phyloP scores from a whole-genome alignment of 2,888 invertebrate genomes.

The Scotopteryx bipunctaria region DNA sequence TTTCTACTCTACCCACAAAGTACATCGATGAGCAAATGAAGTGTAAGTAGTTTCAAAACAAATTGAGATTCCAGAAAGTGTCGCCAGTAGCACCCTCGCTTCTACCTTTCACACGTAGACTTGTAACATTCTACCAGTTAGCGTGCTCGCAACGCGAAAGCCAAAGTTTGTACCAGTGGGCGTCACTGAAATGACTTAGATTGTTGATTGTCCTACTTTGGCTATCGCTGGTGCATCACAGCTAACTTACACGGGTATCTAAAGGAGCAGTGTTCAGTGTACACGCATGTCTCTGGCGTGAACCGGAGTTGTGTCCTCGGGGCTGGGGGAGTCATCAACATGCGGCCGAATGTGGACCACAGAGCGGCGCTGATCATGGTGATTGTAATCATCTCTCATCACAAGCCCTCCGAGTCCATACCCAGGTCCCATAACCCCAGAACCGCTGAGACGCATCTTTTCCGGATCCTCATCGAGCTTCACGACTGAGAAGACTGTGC shows the following conservation, averaged over 20 bases:
- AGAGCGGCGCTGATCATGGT: slow-evolving; percentile 82
- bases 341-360: slow-evolving; percentile 87
- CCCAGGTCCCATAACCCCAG: slow-evolving; percentile 73
- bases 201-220: not conserved
- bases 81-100: slow-evolving; percentile 5
- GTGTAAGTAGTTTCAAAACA: slow-evolving; percentile 14
- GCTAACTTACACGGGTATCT: not conserved
- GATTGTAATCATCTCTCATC: slow-evolving; percentile 74
- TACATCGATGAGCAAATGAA: slow-evolving; percentile 22
- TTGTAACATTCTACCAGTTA: not conserved
- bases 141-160: not conserved
- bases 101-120: not conserved
- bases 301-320: slow-evolving; percentile 86
- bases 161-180: too few relatives aligned
- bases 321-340: slow-evolving; percentile 87
- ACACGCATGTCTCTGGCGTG: slow-evolving; percentile 83
- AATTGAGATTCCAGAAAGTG: slow-evolving; percentile 16
- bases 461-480: slow-evolving; percentile 85
- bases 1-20: slow-evolving; percentile 5
- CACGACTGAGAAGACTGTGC: slow-evolving; percentile 89
- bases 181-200: too few relatives aligned
- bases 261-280: slow-evolving; percentile 60
- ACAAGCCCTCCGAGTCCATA: slow-evolving; percentile 74
- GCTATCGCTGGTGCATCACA: not conserved
- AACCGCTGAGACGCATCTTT: slow-evolving; percentile 86